These are phyloP conservation scores for Sebastes kiyomatsui DNA, from an alignment of 2,797 vertebrate species.

Conservation along the genomic window DNA sequence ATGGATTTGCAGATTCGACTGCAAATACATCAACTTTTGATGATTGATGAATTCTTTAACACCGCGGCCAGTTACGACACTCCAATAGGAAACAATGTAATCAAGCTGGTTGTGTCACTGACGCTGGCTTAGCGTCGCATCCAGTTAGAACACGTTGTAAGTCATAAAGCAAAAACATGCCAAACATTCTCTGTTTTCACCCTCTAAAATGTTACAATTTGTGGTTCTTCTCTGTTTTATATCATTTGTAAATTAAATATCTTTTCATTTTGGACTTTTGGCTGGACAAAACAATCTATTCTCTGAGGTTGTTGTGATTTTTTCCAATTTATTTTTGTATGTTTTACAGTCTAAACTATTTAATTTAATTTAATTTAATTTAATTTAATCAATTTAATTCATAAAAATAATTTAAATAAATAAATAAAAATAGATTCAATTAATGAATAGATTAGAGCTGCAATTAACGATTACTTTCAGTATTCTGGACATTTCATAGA, in stretches of 20 bases:
- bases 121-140: too few relatives aligned
- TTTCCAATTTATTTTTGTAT: not conserved
- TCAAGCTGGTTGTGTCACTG: too few relatives aligned
- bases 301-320: not conserved
- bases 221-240: not conserved
- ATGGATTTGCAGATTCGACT: not conserved
- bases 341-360: too few relatives aligned
- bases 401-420: not conserved
- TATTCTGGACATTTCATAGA: not conserved
- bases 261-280: not conserved
- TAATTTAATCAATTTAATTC: not conserved
- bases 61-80: too few relatives aligned
- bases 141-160: not conserved
- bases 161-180: not conserved
- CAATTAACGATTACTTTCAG: not conserved
- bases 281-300: not conserved
- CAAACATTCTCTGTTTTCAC: not conserved
- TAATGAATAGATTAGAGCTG: not conserved
- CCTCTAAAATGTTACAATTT: not conserved
- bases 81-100: too few relatives aligned
- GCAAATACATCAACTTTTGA: not conserved
- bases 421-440: not conserved
- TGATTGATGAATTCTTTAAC: not conserved
- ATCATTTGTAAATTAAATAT: not conserved
- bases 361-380: too few relatives aligned